Evolutionary conservation across 2,797 vertebrate species (phyloP), one percentile per base, ranked within the genome.

Genomic region (Semaprochilodus insignis): DNA sequence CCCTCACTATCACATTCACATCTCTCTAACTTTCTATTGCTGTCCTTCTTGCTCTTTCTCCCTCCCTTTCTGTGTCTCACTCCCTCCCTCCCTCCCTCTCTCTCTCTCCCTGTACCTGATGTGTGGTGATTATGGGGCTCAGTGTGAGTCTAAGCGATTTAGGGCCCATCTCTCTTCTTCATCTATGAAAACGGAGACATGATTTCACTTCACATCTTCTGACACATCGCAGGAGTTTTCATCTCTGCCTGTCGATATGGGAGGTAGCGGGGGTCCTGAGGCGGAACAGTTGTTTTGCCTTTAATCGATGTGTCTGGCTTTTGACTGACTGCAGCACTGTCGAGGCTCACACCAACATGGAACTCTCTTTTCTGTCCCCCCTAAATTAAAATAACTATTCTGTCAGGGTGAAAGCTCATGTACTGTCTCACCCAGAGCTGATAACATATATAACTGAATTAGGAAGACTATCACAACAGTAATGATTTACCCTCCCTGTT

Each of bases 181-280:
- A 59, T 59, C 16, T 31, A 74, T 59, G 73, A 59, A 74, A 74
- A 27, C 52, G 34, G 69, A 63, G 67, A 66, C 27, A 66, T 19
- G 51, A 60, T 69, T 80, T 70, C 15, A 11, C 31, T n/a, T 48
- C 34, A 67, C 73, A 19, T 14, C 44, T 62, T 74, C 14, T 17
- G 62, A 31, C 14, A 2, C 23, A 51, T 59, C 21, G 25, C 27
- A 59, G 23, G 55, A 36, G 52, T 23, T 44, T 70, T 40, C 57
- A 5, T 48, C 55, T 27, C 57, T 67, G 44, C 31, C 55, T 4
- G 44, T 59, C 52, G 34, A 40, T 59, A 59, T 2, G 5, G 54
- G 27, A 74, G 54, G 6, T 57, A 23, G 73, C 16, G 5, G 73
- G 31, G 73, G 3, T 17, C 51, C 51, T 73, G 44, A 23, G 69